Base-by-base conservation (phyloP, 1,140 invertebrate species). In the Mercenaria mercenaria region DNA sequence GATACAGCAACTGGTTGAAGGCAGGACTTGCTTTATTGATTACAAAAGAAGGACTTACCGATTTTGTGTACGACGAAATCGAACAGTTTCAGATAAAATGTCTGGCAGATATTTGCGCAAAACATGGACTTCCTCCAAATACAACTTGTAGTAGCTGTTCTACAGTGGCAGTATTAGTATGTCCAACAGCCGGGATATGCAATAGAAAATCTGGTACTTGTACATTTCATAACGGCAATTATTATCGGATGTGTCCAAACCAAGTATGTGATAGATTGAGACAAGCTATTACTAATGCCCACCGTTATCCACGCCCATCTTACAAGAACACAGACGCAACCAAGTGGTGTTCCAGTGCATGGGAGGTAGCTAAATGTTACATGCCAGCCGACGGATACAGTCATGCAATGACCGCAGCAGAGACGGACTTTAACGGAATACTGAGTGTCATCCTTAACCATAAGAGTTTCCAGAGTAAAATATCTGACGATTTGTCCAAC, bases 121-220 rank as follows among this genome's bases (percentile, higher is more conserved):
- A 34, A n/a, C 20, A 41, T 41, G 41, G 41, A 18, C 32, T 74
- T 26, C 11, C 34, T 13, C 20, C 69, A 8, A 34, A 32, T 37
- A 43, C 32, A 41, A n/a, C n/a, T 34, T 74, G 69, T 37, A 43
- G 23, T 74, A n/a, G 23, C 23, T 79, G 76, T 20, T 15, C 18
- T 2, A 79, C 43, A 15, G 41, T 47, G 26, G 23, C 47, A 10
- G 20, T 79, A 1, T 47, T 79, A 26, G 8, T n/a, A 26, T 79
- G 76, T 50, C 76, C 76, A n/a, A 79, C 76, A 39, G 13, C 15
- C n/a, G 76, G 76, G n/a, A 6, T 79, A 23, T 79, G 76, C 76
- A 23, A 1, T 50, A 0, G 1, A 10, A 32, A 50, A 79, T n/a
- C 1, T 39, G 76, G 29, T 15, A 26, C 0, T 50, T 47, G 26